phyloP scores from a whole-genome alignment of 2,797 vertebrate species.

The Fringilla coelebs region DNA sequence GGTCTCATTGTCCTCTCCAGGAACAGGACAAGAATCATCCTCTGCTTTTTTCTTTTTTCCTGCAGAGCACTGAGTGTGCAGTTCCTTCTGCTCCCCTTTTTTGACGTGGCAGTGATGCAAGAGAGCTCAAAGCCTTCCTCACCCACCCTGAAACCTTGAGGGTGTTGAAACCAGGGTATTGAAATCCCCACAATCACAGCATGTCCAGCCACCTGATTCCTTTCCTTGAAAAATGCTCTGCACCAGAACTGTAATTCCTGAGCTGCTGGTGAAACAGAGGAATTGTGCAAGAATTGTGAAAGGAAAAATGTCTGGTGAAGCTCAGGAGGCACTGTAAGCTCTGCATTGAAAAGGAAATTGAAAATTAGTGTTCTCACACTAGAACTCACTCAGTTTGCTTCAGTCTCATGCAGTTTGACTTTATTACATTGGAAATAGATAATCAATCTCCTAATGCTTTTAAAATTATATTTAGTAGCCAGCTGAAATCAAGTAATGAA shows the following conservation, averaged over 20 bases:
- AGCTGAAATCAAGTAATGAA: background rate
- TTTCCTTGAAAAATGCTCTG: background rate
- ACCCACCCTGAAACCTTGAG: background rate
- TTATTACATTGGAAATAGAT: background rate
- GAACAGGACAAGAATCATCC: background rate
- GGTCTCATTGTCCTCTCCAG: background rate
- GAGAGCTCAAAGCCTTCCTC: background rate
- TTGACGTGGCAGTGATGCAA: background rate
- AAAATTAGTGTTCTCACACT: background rate
- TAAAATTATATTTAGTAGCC: background rate
- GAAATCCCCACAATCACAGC: background rate
- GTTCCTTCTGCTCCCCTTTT: background rate
- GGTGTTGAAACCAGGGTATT: background rate
- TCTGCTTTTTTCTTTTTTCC: background rate
- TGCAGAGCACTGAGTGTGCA: background rate
- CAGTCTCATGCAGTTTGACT: background rate
- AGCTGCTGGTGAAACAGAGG: background rate
- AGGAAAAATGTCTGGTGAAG: background rate
- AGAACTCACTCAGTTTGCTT: background rate
- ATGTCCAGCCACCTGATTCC: background rate
- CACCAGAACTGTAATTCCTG: background rate
- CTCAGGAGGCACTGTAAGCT: background rate
- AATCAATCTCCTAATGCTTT: background rate
- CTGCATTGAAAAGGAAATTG: background rate
- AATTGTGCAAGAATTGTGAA: background rate